phyloP scores from a whole-genome alignment of 2,797 vertebrate genomes.

The Takifugu ocellatus region DNA sequence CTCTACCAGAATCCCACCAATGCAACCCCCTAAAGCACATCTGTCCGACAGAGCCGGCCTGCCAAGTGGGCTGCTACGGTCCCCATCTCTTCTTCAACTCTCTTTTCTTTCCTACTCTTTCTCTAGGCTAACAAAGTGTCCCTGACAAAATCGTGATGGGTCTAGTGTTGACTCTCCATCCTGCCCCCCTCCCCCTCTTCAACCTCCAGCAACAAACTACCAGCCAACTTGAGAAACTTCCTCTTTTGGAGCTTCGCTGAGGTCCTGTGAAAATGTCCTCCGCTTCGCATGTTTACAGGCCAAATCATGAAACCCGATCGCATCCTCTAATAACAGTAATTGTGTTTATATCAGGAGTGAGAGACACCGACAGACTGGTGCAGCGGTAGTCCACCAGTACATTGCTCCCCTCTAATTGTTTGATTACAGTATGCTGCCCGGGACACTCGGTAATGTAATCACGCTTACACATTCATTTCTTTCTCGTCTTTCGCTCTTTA shows the following conservation, averaged over 20 bases:
- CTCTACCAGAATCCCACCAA: constrained; percentile 63
- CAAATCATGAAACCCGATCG: constrained; percentile 57
- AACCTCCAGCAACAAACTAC: constrained; percentile 4
- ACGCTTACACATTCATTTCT: constrained; percentile 50
- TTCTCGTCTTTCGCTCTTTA: constrained; percentile 22
- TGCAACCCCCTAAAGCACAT: constrained; percentile 58
- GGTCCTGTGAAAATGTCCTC: constrained; percentile 32
- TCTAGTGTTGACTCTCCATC: constrained; percentile 4
- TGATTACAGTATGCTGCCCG: constrained; percentile 57
- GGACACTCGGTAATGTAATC: constrained; percentile 63
- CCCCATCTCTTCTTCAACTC: constrained; percentile 47
- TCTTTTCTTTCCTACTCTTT: constrained; percentile 31
- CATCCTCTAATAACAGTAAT: constrained; percentile 51
- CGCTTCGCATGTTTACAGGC: constrained; percentile 37
- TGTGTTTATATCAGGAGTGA: constrained; percentile 52
- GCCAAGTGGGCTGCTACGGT: constrained; percentile 53
- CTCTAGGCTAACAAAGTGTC: constrained; percentile 43
- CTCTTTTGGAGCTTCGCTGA: constrained; percentile 7
- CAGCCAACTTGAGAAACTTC: constrained; percentile 24
- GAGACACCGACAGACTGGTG: constrained; percentile 38
- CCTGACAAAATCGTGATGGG: constrained; percentile 31
- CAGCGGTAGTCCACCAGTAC: constrained; percentile 57
- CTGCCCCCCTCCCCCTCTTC: not conserved
- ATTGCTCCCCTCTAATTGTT: constrained; percentile 63
- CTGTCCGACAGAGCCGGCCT: constrained; percentile 36